These are phyloP conservation scores for Apamea crenata DNA, from an alignment of 2,888 invertebrate genomes.

Conservation along the genomic window DNA sequence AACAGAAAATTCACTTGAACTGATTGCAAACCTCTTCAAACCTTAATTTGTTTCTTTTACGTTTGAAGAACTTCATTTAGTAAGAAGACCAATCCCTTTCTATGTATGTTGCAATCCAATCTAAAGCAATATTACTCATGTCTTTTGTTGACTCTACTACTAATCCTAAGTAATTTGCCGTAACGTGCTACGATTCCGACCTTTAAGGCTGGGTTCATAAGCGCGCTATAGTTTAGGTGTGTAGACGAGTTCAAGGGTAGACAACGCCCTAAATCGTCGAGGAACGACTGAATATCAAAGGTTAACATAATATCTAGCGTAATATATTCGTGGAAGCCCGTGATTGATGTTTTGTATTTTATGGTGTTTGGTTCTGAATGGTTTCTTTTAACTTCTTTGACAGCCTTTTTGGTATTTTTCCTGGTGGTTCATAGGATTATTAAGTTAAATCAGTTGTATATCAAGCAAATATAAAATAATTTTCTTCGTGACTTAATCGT, in stretches of 20 bases:
- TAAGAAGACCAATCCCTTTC: constrained; percentile 38
- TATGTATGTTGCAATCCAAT: constrained; percentile 48
- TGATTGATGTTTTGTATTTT: constrained; percentile 39
- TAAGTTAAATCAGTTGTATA: background rate
- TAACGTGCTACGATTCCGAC: constrained; percentile 51
- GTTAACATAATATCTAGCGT: constrained; percentile 34
- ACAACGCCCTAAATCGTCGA: constrained; percentile 62
- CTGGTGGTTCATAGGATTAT: background rate
- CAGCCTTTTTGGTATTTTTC: background rate
- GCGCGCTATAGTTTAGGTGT: constrained; percentile 59
- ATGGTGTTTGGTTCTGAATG: constrained; percentile 13
- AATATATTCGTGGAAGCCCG: constrained; percentile 31
- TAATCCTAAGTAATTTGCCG: constrained; percentile 35
- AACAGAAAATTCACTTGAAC: background rate
- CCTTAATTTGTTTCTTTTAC: background rate
- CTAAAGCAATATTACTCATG: constrained; percentile 52
- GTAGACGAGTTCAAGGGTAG: constrained; percentile 67
- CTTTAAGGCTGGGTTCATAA: constrained; percentile 57
- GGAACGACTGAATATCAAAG: constrained; percentile 54
- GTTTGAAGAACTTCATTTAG: constrained; percentile 18
- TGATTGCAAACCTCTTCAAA: background rate
- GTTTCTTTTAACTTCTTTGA: constrained; percentile 23
- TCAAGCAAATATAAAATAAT: constrained; percentile 22
- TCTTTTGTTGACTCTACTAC: constrained; percentile 42
- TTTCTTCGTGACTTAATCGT: constrained; percentile 37